Evolutionary conservation across 2,888 invertebrate species (phyloP).

Genomic region (Mesorhabditis spiculigera): DNA sequence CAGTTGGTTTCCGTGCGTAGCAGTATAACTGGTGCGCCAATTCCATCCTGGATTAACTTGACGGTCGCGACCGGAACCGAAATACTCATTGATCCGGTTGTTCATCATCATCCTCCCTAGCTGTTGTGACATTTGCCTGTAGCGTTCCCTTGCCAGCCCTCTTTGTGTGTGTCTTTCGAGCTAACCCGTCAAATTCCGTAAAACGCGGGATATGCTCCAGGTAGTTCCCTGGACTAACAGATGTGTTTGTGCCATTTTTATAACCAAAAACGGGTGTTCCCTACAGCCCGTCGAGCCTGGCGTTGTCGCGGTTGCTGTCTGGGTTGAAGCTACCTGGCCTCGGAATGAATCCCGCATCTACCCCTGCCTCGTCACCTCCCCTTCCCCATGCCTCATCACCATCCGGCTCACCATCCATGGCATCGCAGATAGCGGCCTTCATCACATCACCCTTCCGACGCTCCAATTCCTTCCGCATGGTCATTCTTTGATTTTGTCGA

Average conservation of each 20-base stretch:
- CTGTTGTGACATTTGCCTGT: slow-evolving; percentile 2
- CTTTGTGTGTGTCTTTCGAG: slow-evolving; percentile 1
- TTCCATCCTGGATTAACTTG: too few species aligned
- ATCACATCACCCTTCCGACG: slow-evolving; percentile 29
- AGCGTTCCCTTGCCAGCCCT: neutral
- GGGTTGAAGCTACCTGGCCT: neutral
- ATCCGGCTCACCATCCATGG: neutral
- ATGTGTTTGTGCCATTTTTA: too few species aligned
- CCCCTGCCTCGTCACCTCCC: neutral
- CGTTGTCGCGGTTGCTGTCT: slow-evolving; percentile 7
- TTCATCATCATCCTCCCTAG: neutral
- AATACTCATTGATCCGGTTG: neutral
- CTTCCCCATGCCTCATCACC: slow-evolving; percentile 2
- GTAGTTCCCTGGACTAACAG: too few species aligned
- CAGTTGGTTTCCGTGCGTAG: neutral
- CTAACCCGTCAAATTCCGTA: slow-evolving; percentile 10
- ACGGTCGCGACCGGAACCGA: too few species aligned
- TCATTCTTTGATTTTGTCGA: slow-evolving; percentile 12
- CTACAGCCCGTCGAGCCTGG: slow-evolving; percentile 5
- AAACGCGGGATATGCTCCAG: too few species aligned
- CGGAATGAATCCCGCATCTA: neutral
- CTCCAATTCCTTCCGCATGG: slow-evolving; percentile 40
- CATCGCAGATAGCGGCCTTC: slow-evolving; percentile 6
- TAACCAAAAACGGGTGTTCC: too few species aligned
- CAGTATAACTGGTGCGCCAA: neutral